Evolutionary conservation across 2,888 invertebrate species (phyloP).

Genomic region (Unio pictorum): DNA sequence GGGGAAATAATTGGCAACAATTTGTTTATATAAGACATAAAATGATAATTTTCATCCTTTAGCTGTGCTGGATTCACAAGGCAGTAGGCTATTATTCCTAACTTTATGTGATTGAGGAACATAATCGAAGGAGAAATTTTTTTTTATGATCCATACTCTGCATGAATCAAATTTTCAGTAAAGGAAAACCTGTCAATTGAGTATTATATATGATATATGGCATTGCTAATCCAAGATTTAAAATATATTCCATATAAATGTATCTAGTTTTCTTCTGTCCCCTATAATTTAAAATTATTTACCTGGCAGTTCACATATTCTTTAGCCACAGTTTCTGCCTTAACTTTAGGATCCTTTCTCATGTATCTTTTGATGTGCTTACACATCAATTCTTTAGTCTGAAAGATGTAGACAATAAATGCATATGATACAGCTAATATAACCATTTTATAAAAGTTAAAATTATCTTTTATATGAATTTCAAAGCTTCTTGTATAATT

Average conservation of each 20-base stretch:
- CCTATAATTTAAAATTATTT: neutral
- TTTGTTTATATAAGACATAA: too few relatives aligned
- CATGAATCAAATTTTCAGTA: too few relatives aligned
- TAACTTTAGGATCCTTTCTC: conserved; percentile 53
- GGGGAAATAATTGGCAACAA: too few relatives aligned
- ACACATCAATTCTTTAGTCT: conserved; percentile 50
- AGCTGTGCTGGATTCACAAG: too few relatives aligned
- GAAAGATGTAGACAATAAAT: conserved; percentile 7
- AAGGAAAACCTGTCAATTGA: too few relatives aligned
- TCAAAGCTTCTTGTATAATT: neutral
- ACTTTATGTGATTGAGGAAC: too few relatives aligned
- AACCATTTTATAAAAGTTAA: neutral
- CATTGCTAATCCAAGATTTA: too few relatives aligned
- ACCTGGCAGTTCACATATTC: conserved; percentile 60
- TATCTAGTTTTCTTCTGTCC: neutral
- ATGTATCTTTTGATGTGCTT: conserved; percentile 48
- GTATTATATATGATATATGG: too few relatives aligned
- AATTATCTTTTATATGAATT: neutral
- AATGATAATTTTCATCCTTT: too few relatives aligned
- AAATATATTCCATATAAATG: neutral
- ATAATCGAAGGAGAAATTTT: too few relatives aligned
- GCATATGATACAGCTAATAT: neutral
- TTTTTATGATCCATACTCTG: too few relatives aligned
- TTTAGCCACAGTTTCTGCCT: conserved; percentile 56
- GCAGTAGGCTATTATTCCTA: too few relatives aligned